Base-by-base conservation (phyloP, 2,888 invertebrate species). In the Chydorus sphaericus region DNA sequence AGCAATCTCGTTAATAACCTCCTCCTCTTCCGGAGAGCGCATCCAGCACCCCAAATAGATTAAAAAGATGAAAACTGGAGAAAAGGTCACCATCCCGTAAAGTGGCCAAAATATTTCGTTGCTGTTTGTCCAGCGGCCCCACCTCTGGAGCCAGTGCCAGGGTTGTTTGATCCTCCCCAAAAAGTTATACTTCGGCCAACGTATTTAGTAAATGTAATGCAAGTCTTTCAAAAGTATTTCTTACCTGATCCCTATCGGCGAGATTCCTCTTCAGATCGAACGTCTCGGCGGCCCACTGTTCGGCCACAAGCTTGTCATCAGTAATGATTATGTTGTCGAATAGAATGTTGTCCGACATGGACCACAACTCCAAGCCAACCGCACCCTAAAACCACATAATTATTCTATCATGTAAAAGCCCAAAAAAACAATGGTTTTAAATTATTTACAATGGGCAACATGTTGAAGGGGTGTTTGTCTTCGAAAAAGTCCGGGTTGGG, bases 351-450 rank as follows among this genome's bases (percentile, higher is more conserved):
- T 88, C 85, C 0, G 92, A 90, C 92, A 98, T 97, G 5, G 97
- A 93, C 98, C 98, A 98, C 60, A 98, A 74, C 71, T 98, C 98
- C 69, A 98, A 82, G 18, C 97, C 98, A 56, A 98, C 76, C 20
- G 96, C 93, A 66, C 79, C 77, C 93, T 93, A 67, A 20, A 69
- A 69, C 63, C 62, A 59, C 58, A 57, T 59, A 48, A 20, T 16
- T 10, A 23, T 44, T 14, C 20, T 37, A 26, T 29, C 5, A 10
- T 31, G 20, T 6, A 14, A n/a, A 50, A 28, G 36, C 16, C n/a
- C 8, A 36, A 7, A 11, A 5, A 57, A 29, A 49, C 23, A 56
- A 23, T 16, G 4, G 33, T 14, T 37, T 20, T n/a, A n/a, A 2
- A 55, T 36, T 6, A 78, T 89, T 82, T 75, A 93, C 94, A 68